phyloP scores from a whole-genome alignment of 2,888 invertebrate genomes.

The Argyresthia albistria region DNA sequence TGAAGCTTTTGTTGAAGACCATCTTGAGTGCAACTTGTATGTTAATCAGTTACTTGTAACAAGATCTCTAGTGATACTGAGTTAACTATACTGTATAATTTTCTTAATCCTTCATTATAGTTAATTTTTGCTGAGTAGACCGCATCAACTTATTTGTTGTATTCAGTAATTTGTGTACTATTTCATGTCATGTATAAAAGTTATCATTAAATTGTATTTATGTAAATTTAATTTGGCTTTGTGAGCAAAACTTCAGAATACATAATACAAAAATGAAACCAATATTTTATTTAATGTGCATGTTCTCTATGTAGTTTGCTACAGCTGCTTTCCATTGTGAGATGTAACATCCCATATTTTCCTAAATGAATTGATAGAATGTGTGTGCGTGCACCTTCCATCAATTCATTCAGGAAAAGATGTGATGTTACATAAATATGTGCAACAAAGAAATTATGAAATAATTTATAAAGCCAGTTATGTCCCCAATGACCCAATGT shows the following conservation, averaged over 20 bases:
- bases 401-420: too few species aligned
- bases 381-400: too few species aligned
- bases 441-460: too few species aligned
- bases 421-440: too few species aligned
- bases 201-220: slow-evolving; percentile 69
- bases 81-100: slow-evolving; percentile 30
- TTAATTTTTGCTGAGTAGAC: slow-evolving; percentile 40
- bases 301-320: too few species aligned
- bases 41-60: slow-evolving; percentile 10
- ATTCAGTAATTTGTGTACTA: slow-evolving; percentile 58
- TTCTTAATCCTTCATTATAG: slow-evolving; percentile 41
- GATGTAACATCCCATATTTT: too few species aligned
- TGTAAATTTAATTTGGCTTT: slow-evolving; percentile 71
- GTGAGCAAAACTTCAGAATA: slow-evolving; percentile 69
- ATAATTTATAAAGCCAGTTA: too few species aligned
- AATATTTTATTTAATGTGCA: slow-evolving; percentile 50
- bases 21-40: slow-evolving; percentile 17
- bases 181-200: slow-evolving; percentile 65
- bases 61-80: slow-evolving; percentile 56
- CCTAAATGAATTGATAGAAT: too few species aligned
- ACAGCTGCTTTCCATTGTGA: too few species aligned
- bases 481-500: too few species aligned
- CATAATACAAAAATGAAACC: slow-evolving; percentile 67
- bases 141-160: slow-evolving; percentile 29
- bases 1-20: slow-evolving; percentile 32